A percentile compares a stretch with the other conserved stretches of the same genome.
These are phyloP conservation scores for Percopsis omiscomaycus DNA, from an alignment of 2,797 vertebrate genomes.

Conservation along the genomic window DNA sequence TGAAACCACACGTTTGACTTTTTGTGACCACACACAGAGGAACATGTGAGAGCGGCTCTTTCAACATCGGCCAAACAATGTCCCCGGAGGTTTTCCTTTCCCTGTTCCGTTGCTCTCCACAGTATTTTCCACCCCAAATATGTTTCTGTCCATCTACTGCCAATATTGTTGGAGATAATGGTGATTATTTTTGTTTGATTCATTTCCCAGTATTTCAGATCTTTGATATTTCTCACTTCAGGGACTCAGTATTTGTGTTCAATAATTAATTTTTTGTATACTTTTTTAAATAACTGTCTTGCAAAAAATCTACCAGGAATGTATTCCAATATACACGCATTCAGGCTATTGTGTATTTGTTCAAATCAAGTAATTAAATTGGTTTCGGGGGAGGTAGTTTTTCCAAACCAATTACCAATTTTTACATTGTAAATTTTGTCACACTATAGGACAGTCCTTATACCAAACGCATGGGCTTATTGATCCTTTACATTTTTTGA, in stretches of 20 bases:
- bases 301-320: too few relatives aligned
- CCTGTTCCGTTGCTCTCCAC: conserved; percentile 15
- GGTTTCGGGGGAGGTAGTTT: too few relatives aligned
- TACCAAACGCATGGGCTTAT: background rate
- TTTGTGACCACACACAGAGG: conserved; percentile 29
- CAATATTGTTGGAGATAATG: conserved; percentile 37
- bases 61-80: conserved; percentile 63
- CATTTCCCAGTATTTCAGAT: conserved; percentile 16
- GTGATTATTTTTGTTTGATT: conserved; percentile 48
- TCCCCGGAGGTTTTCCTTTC: conserved; percentile 47
- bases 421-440: background rate
- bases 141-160: conserved; percentile 30
- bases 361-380: too few relatives aligned
- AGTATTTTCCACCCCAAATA: conserved; percentile 45
- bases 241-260: background rate
- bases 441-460: background rate
- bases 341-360: too few relatives aligned
- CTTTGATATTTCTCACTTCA: background rate
- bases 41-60: conserved; percentile 59
- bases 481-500: background rate
- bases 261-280: too few relatives aligned
- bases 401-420: too few relatives aligned
- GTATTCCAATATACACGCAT: background rate
- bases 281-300: too few relatives aligned
- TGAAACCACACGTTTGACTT: conserved; percentile 58